Evolutionary conservation across 2,113 vertebrate species (phyloP).

Genomic region (Malurus melanocephalus): DNA sequence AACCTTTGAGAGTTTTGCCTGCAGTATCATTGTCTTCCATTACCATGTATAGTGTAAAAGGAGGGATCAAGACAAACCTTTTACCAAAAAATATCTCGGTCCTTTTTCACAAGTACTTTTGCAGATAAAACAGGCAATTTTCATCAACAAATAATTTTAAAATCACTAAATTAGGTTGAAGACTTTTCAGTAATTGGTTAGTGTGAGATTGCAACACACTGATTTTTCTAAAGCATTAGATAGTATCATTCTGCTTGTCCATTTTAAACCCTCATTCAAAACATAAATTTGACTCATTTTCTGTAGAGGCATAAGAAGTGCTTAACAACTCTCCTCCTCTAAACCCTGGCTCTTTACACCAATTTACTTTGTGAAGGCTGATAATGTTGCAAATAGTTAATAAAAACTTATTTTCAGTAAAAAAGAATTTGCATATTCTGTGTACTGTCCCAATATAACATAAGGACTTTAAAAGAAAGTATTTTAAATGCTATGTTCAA

Average conservation of each 20-base stretch:
- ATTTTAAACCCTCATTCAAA: background rate
- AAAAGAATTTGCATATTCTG: background rate
- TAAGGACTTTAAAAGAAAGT: background rate
- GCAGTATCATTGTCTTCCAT: background rate
- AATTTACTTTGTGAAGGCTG: background rate
- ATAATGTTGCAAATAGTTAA: background rate
- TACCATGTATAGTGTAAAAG: background rate
- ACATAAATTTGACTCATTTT: background rate
- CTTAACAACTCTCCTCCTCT: background rate
- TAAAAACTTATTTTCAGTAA: background rate
- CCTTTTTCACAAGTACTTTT: background rate
- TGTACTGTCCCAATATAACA: background rate
- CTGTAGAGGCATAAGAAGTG: background rate
- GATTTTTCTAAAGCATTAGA: background rate
- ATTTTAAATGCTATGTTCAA: background rate
- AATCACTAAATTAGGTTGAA: background rate
- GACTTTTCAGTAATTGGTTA: background rate
- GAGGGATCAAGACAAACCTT: background rate
- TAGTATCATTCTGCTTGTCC: background rate
- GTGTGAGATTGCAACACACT: background rate
- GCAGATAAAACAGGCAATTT: background rate
- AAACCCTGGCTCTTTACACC: background rate
- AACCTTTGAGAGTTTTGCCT: background rate
- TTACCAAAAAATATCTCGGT: background rate
- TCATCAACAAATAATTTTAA: background rate